Evolutionary conservation across 2,113 vertebrate genomes (phyloP).

Genomic region (Glaucidium brasilianum): DNA sequence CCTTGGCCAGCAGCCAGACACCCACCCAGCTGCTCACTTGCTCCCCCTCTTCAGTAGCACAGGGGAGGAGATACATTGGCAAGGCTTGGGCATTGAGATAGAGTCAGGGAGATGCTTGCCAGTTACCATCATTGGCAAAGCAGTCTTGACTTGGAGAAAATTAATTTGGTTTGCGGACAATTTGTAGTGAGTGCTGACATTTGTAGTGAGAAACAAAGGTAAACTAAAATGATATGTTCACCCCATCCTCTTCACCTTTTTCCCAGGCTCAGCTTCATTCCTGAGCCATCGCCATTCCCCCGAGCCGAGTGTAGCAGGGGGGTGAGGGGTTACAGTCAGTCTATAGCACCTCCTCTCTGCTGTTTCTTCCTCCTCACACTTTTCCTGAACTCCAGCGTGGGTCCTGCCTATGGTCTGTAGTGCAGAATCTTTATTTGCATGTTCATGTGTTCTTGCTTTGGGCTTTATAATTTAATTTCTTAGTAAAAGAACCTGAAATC

Average conservation of each 20-base stretch:
- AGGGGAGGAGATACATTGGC: background rate
- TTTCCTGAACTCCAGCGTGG: background rate
- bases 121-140: background rate
- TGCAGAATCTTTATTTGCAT: background rate
- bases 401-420: background rate
- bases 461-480: background rate
- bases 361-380: background rate
- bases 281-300: background rate
- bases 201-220: background rate
- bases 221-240: background rate
- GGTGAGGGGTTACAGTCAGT: background rate
- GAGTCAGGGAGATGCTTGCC: background rate
- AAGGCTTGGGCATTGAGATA: accelerated
- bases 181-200: too few species aligned
- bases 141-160: background rate
- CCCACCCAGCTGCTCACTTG: background rate
- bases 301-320: accelerated
- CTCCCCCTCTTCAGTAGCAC: background rate
- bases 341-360: background rate
- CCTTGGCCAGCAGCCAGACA: background rate
- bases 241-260: background rate
- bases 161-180: background rate
- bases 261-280: background rate
- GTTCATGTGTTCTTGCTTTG: background rate
- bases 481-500: background rate